Conservation (phyloP, 2,797 vertebrate species). For the Labeo calbasu region DNA sequence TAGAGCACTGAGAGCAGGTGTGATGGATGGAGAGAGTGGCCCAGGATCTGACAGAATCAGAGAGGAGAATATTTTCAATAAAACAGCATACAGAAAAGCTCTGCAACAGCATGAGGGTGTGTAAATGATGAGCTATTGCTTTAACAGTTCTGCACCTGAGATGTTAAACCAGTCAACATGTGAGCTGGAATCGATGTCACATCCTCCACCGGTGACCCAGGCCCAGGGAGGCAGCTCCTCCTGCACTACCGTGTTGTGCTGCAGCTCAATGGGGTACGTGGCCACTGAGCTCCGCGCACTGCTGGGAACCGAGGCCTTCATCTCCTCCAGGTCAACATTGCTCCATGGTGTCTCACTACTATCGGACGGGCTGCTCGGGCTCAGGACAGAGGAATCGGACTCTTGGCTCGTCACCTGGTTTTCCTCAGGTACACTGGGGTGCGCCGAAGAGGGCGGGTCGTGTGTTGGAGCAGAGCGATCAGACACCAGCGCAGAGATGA, state of each 20-base stretch:
- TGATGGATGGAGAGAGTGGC: conserved; percentile 79
- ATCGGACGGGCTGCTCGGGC: conserved; percentile 54
- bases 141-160: conserved; percentile 62
- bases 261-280: conserved; percentile 78
- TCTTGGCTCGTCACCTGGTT: conserved; percentile 59
- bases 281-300: conserved; percentile 73
- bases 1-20: conserved; percentile 85
- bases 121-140: not conserved
- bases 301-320: conserved; percentile 24
- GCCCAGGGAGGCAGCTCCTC: conserved; percentile 86
- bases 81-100: not conserved
- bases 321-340: conserved; percentile 92
- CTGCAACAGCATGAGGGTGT: not conserved
- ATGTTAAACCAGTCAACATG: conserved; percentile 87
- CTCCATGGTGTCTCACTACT: conserved; percentile 83
- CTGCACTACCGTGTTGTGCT: conserved; percentile 78
- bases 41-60: conserved; percentile 53
- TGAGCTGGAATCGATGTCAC: conserved; percentile 81
- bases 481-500: conserved; percentile 80
- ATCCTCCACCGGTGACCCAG: conserved; percentile 92
- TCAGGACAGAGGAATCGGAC: conserved; percentile 28
- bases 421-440: conserved; percentile 58
- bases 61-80: conserved; percentile 52
- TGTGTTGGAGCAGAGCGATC: conserved; percentile 62
- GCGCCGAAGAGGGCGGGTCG: conserved; percentile 32